Conservation (phyloP, 2,888 invertebrate genomes). For the Patella pellucida region DNA sequence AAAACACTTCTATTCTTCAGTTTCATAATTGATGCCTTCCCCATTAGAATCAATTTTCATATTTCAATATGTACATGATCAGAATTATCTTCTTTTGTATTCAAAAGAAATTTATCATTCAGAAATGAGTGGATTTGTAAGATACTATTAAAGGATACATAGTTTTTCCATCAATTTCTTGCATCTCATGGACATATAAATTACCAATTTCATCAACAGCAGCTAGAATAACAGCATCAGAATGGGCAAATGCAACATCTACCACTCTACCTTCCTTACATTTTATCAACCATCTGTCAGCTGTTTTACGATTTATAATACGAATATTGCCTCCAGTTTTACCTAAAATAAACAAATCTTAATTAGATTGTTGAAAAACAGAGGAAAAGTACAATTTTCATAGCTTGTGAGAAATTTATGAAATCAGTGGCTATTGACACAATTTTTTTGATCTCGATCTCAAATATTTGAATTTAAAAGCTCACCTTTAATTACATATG, state of each 20-base stretch:
- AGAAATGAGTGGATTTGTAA: background rate
- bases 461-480: background rate
- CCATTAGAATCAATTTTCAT: too few species aligned
- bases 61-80: too few species aligned
- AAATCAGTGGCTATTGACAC: background rate
- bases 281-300: slow-evolving; percentile 85
- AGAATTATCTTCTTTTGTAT: too few species aligned
- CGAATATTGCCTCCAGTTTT: slow-evolving; percentile 79
- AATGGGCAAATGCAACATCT: slow-evolving; percentile 91
- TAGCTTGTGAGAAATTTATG: background rate
- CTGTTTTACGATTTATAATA: slow-evolving; percentile 83
- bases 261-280: slow-evolving; percentile 90
- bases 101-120: too few species aligned
- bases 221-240: slow-evolving; percentile 83
- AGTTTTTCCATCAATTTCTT: slow-evolving; percentile 60
- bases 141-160: slow-evolving; percentile 63
- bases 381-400: too few species aligned
- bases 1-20: too few species aligned
- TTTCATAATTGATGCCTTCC: too few species aligned
- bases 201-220: slow-evolving; percentile 89
- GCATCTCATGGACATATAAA: slow-evolving; percentile 78
- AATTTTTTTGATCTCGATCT: too few species aligned
- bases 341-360: slow-evolving; percentile 47
- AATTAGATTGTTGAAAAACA: too few species aligned
- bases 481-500: slow-evolving; percentile 91